These are phyloP conservation scores for Ophiothrix spiculata DNA, from an alignment of 35 echinoderm and acorn worm species.

Conservation along the genomic window DNA sequence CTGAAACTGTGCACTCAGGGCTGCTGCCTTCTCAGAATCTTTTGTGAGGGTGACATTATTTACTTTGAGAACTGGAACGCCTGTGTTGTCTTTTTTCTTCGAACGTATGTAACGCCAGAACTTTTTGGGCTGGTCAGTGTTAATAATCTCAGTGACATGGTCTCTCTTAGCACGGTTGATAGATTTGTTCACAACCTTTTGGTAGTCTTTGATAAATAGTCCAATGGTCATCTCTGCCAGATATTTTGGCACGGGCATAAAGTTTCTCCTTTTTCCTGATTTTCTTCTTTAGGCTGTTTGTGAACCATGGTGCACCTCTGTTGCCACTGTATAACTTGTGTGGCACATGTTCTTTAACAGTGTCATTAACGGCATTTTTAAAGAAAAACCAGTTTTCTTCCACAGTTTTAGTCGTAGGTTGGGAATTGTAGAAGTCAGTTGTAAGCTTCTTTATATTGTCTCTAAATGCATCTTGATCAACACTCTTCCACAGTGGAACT, in stretches of 20 bases:
- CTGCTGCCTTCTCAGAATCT: background rate
- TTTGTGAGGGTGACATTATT: conserved; percentile 1
- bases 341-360: conserved; percentile 7
- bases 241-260: conserved; percentile 28
- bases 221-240: conserved; percentile 21
- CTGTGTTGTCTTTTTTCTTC: background rate
- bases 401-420: conserved; percentile 16
- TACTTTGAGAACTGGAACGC: background rate
- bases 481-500: conserved; percentile 40
- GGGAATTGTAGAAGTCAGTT: background rate
- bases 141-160: background rate
- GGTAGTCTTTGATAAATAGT: background rate
- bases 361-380: conserved; percentile 10
- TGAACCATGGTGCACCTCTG: conserved; percentile 39
- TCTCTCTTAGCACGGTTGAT: no score
- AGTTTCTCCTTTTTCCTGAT: conserved; percentile 34
- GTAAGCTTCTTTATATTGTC: background rate
- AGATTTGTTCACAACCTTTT: background rate
- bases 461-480: conserved; percentile 21
- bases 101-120: background rate
- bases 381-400: conserved; percentile 43
- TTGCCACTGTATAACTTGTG: background rate
- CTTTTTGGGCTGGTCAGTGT: background rate
- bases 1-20: conserved; percentile 21
- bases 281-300: conserved; percentile 16